Base-by-base conservation (phyloP, 1,140 invertebrate genomes). In the Leptinotarsa lineolata region DNA sequence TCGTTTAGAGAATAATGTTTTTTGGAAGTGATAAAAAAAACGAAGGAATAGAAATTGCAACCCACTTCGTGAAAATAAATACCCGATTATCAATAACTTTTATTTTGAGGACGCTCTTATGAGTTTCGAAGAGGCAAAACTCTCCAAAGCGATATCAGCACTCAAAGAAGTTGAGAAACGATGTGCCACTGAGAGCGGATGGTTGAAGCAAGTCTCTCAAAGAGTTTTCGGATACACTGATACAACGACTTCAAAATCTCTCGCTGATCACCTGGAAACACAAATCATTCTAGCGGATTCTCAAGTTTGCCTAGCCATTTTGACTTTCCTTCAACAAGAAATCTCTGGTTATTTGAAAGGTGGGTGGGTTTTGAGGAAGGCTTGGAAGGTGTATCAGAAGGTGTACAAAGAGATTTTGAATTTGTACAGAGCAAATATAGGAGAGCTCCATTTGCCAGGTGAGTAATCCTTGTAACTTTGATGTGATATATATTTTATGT, bases 341-440 rank as follows among this genome's bases (percentile, higher is more conserved):
- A 84, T 92, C 11, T 86, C 88, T 2, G 89, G 91, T 54, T 92
- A 91, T 78, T 88, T 93, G 16, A 90, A 90, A 75, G 91, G 90
- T 12, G 91, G 91, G 6, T 92, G 92, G 91, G 87, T 90, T 73
- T 83, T 93, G 61, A 83, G 92, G 13, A 91, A 90, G 83, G 91
- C 92, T 0, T 93, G 91, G 91, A 90, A 91, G 79, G 86, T 91
- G 72, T 93, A 93, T 81, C 90, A 92, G 71, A 88, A 89, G 79
- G 87, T 89, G 12, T 90, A 92, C 76, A 87, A 86, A 66, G 89
- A 92, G 76, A 87, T 92, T 60, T 81, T 86, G 2, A 81, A 85
- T 22, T 74, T 91, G 0, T 88, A 91, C 76, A 82, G 78, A n/a
- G 79, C 81, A 65, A 74, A 75, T 59, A 76, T 83, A 24, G 81